phyloP scores from a whole-genome alignment of 2,113 vertebrate species.

The Solea senegalensis region DNA sequence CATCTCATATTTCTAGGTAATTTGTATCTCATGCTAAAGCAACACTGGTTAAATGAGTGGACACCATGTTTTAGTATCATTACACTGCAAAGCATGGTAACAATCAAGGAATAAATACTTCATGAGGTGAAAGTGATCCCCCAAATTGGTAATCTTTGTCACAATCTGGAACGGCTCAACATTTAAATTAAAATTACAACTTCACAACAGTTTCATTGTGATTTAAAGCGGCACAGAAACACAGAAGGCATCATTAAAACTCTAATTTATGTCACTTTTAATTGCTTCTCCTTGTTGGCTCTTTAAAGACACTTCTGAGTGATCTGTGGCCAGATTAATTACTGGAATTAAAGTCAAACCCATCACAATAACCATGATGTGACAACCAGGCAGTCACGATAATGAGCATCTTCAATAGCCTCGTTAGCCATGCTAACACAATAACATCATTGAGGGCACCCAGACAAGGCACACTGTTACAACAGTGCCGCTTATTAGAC shows the following conservation, averaged over 20 bases:
- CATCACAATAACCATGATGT: conserved; percentile 67
- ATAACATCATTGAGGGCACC: conserved; percentile 73
- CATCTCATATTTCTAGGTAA: too few species aligned
- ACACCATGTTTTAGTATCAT: background rate
- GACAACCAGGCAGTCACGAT: conserved; percentile 52
- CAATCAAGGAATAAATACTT: conserved; percentile 15
- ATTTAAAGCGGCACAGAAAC: background rate
- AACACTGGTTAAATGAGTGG: background rate
- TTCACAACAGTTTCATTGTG: background rate
- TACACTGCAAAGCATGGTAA: background rate
- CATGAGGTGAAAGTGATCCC: conserved; percentile 47
- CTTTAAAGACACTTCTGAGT: conserved; percentile 40
- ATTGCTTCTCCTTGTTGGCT: conserved; percentile 26
- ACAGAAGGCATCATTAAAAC: conserved; percentile 6
- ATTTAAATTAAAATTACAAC: background rate
- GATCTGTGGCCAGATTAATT: conserved; percentile 75
- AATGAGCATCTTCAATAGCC: conserved; percentile 77
- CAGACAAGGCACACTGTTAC: conserved; percentile 58
- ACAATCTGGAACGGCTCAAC: background rate
- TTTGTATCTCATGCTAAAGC: background rate
- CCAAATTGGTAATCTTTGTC: conserved; percentile 12
- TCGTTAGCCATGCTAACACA: conserved; percentile 71
- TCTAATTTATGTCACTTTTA: conserved; percentile 10
- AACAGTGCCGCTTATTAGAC: conserved; percentile 53
- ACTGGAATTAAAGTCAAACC: conserved; percentile 73